Percentiles rank a stretch among this genome's conserved stretches.
Conservation (phyloP, 2,888 invertebrate genomes). For the Epistrophella euchroma region DNA sequence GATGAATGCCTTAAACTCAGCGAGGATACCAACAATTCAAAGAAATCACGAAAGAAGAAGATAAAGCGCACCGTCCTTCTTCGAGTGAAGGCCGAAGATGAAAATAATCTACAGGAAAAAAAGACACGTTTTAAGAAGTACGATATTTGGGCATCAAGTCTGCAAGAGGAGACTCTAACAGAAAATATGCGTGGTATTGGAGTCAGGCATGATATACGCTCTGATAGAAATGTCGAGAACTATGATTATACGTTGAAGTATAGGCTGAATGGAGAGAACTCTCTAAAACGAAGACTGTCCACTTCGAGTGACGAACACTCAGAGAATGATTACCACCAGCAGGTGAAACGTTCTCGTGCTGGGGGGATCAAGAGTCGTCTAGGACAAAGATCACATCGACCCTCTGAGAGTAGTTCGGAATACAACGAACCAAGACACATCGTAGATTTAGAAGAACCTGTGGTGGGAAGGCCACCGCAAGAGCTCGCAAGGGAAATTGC, state of each 20-base stretch:
- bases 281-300: constrained; percentile 81
- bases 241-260: constrained; percentile 89
- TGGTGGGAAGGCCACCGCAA: constrained; percentile 77
- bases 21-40: constrained; percentile 76
- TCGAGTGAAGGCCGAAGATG: constrained; percentile 77
- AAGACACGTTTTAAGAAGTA: constrained; percentile 87
- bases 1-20: constrained; percentile 80
- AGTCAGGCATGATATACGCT: constrained; percentile 87
- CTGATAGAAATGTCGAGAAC: constrained; percentile 89
- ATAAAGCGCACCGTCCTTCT: constrained; percentile 80
- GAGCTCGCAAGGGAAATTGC: constrained; percentile 89
- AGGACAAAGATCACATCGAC: constrained; percentile 77
- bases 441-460: constrained; percentile 86
- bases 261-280: constrained; percentile 85
- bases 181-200: constrained; percentile 92
- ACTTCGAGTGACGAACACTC: constrained; percentile 80
- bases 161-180: constrained; percentile 92
- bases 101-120: constrained; percentile 77
- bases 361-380: constrained; percentile 79
- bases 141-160: constrained; percentile 90
- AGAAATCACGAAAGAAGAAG: constrained; percentile 79
- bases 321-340: constrained; percentile 79
- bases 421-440: constrained; percentile 84
- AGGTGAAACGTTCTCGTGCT: constrained; percentile 80
- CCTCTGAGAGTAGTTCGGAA: constrained; percentile 84